phyloP scores from a whole-genome alignment of 2,113 vertebrate genomes.

The Mormyrus iriodes region DNA sequence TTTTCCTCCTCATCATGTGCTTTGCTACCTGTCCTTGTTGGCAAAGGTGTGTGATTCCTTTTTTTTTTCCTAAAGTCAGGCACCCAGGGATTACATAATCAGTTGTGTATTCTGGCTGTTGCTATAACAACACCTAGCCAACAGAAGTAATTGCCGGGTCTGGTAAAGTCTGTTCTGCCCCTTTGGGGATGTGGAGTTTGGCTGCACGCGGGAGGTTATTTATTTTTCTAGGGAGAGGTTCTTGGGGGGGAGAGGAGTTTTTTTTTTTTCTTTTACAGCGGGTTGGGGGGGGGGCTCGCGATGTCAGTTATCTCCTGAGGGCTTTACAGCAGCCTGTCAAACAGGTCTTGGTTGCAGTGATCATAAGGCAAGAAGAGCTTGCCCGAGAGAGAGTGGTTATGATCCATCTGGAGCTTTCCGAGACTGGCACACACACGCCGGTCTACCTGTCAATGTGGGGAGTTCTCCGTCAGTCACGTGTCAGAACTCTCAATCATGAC shows the following conservation, averaged over 20 bases:
- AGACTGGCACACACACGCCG: too few species aligned
- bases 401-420: neutral
- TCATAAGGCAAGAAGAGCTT: neutral
- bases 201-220: neutral
- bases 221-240: neutral
- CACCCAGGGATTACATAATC: slow-evolving; percentile 9
- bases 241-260: neutral
- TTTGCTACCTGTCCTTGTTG: neutral
- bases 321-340: neutral
- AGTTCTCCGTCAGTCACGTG: neutral
- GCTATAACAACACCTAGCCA: slow-evolving; percentile 37
- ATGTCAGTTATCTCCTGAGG: slow-evolving; percentile 1
- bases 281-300: neutral
- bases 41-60: neutral
- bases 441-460: neutral
- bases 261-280: neutral
- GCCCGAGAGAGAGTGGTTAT: neutral
- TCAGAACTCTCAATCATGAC: neutral
- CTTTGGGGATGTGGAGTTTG: neutral
- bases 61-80: neutral
- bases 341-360: neutral
- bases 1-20: neutral
- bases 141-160: slow-evolving; percentile 15
- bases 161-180: neutral
- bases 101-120: slow-evolving; percentile 43